phyloP scores from a whole-genome alignment of 2,113 vertebrate species.

The Perca flavescens region DNA sequence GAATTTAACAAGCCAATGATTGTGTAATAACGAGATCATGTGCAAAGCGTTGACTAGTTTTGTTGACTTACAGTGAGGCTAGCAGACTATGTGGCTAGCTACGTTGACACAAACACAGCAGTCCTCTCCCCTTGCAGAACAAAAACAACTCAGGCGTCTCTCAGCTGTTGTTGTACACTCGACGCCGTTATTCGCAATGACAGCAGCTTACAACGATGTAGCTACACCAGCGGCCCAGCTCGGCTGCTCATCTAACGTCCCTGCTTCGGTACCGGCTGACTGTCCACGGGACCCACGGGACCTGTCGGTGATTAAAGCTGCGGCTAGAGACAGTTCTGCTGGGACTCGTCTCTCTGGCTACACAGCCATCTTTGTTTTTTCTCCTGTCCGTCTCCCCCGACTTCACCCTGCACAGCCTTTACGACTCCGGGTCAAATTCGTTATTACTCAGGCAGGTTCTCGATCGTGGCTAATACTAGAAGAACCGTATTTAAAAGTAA shows the following conservation, averaged over 20 bases:
- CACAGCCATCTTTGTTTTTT: constrained; percentile 90
- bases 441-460: constrained; percentile 57
- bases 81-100: constrained; percentile 75
- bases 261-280: constrained; percentile 67
- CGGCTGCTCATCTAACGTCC: constrained; percentile 61
- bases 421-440: constrained; percentile 67
- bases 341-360: constrained; percentile 81
- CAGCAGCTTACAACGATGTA: constrained; percentile 70
- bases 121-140: constrained; percentile 76
- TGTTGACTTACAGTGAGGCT: constrained; percentile 74
- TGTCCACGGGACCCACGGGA: constrained; percentile 64
- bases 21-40: constrained; percentile 60
- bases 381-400: constrained; percentile 74
- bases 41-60: constrained; percentile 57
- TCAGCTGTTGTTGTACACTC: constrained; percentile 77
- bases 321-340: constrained; percentile 65
- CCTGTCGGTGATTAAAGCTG: constrained; percentile 64
- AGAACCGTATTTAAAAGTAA: constrained; percentile 55
- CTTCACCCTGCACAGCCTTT: constrained; percentile 60
- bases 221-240: constrained; percentile 51
- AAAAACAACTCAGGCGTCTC: constrained; percentile 82
- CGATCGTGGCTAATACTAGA: constrained; percentile 39
- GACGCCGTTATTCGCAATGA: constrained; percentile 80
- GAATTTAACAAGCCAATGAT: constrained; percentile 40
- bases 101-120: constrained; percentile 74